phyloP scores from a whole-genome alignment of 2,888 invertebrate species.

The Orthosia cruda region DNA sequence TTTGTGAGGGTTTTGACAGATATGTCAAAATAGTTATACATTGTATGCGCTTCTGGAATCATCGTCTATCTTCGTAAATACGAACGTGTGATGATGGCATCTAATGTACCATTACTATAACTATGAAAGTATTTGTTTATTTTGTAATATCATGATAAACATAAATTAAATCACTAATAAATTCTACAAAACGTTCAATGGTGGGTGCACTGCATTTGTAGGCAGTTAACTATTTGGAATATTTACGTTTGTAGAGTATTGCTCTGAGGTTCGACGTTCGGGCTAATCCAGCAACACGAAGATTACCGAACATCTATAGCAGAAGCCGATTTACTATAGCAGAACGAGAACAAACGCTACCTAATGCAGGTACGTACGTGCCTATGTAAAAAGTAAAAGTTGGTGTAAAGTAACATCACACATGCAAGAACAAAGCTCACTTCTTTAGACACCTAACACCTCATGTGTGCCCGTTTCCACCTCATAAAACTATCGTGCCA shows the following conservation, averaged over 20 bases:
- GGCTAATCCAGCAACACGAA: background rate
- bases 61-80: no score
- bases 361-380: background rate
- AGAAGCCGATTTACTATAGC: background rate
- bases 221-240: background rate
- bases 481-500: constrained; percentile 41
- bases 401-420: background rate
- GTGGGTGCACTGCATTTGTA: no score
- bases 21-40: no score
- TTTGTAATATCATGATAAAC: background rate
- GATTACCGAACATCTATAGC: no score
- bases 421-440: constrained; percentile 18
- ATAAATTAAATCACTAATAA: background rate
- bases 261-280: background rate
- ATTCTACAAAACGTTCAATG: no score
- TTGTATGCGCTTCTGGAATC: no score
- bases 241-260: no score
- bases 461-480: constrained; percentile 17
- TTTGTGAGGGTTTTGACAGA: no score
- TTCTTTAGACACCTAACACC: background rate
- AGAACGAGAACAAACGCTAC: no score
- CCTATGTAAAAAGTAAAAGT: background rate
- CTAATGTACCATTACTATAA: no score
- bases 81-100: no score
- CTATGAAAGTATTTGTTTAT: background rate